A percentile compares a stretch with the other conserved stretches of the same genome.
Conservation (phyloP, 2,113 vertebrate genomes). For the Ciconia boyciana region DNA sequence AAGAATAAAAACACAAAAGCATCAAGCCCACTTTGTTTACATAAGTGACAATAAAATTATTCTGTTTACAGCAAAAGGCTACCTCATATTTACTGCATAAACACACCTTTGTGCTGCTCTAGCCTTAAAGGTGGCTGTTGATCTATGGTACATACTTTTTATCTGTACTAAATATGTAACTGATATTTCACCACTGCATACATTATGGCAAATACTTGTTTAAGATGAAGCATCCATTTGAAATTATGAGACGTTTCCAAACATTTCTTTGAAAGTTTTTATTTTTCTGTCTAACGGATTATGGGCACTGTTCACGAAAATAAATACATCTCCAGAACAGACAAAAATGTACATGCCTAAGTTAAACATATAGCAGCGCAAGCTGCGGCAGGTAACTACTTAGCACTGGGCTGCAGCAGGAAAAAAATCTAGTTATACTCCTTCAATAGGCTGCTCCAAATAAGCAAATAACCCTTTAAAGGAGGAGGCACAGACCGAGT, state of each 20-base stretch:
- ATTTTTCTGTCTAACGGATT: constrained; percentile 51
- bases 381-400: constrained; percentile 20
- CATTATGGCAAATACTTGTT: constrained; percentile 50
- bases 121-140: constrained; percentile 73
- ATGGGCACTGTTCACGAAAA: constrained; percentile 40
- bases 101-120: constrained; percentile 78
- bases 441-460: constrained; percentile 5
- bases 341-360: neutral
- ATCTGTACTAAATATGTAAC: constrained; percentile 44
- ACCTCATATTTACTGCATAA: constrained; percentile 90
- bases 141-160: constrained; percentile 76
- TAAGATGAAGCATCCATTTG: constrained; percentile 54
- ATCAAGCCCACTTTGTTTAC: constrained; percentile 73
- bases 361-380: neutral
- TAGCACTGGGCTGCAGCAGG: constrained; percentile 42
- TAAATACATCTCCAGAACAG: constrained; percentile 11
- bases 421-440: neutral
- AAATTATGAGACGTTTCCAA: constrained; percentile 53
- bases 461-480: neutral
- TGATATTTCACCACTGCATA: constrained; percentile 49
- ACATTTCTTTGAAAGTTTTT: constrained; percentile 51
- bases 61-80: constrained; percentile 98
- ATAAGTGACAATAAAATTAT: constrained; percentile 69
- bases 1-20: neutral
- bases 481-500: neutral